These are phyloP conservation scores for Leucoptera coffeella DNA, from an alignment of 2,888 invertebrate species.

Conservation along the genomic window DNA sequence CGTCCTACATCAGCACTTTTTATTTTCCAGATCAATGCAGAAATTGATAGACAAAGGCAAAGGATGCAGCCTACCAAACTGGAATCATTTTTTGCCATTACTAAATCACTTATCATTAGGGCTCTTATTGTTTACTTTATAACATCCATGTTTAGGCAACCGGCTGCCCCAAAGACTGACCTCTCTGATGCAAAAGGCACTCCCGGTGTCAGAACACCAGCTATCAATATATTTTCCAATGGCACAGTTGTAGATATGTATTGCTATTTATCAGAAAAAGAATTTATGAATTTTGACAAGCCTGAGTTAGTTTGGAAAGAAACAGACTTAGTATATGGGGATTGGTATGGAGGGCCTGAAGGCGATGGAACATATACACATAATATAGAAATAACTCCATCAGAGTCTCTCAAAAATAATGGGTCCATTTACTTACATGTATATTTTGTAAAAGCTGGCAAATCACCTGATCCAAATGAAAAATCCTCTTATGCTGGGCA, in stretches of 20 bases:
- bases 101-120: constrained; percentile 81
- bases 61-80: constrained; percentile 58
- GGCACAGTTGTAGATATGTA: constrained; percentile 82
- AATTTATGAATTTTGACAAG: constrained; percentile 60
- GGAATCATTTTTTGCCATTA: constrained; percentile 76
- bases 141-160: constrained; percentile 78
- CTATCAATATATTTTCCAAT: constrained; percentile 73
- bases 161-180: constrained; percentile 46
- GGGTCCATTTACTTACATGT: constrained; percentile 92
- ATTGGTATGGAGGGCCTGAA: constrained; percentile 77
- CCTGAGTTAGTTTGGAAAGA: constrained; percentile 77
- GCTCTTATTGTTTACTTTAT: constrained; percentile 91
- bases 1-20: too few relatives aligned
- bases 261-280: constrained; percentile 80
- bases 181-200: constrained; percentile 15
- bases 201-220: constrained; percentile 22
- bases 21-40: constrained; percentile 34
- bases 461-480: constrained; percentile 73
- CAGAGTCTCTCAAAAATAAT: constrained; percentile 74
- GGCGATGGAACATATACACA: constrained; percentile 71
- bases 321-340: constrained; percentile 80
- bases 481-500: constrained; percentile 61
- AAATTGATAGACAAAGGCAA: constrained; percentile 33
- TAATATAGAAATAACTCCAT: constrained; percentile 61
- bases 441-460: constrained; percentile 76